Conservation (phyloP, 2,888 invertebrate genomes). For the Encarsia formosa region DNA sequence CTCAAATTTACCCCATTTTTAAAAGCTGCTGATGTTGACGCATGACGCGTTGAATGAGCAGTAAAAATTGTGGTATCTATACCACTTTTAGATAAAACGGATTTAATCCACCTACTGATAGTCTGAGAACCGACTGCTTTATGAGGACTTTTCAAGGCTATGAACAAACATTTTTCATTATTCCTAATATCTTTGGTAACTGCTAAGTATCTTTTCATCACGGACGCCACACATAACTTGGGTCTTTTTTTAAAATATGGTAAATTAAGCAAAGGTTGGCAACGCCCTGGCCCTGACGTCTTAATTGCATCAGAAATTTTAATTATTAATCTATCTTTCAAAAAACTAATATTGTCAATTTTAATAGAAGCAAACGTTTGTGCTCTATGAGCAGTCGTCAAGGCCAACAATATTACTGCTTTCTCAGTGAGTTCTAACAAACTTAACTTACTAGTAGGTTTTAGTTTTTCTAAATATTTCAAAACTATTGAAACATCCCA, state of each 20-base stretch:
- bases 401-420: slow-evolving; percentile 19
- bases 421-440: slow-evolving; percentile 18
- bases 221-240: slow-evolving; percentile 13
- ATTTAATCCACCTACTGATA: slow-evolving; percentile 22
- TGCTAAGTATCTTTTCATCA: slow-evolving; percentile 9
- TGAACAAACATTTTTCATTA: slow-evolving; percentile 3
- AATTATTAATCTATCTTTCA: slow-evolving; percentile 11
- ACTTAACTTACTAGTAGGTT: slow-evolving; percentile 13
- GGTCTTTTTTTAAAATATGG: slow-evolving; percentile 8
- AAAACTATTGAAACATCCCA: slow-evolving; percentile 24
- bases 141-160: slow-evolving; percentile 12
- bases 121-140: slow-evolving; percentile 13
- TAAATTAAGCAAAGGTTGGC: slow-evolving; percentile 10
- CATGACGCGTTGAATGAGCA: slow-evolving; percentile 26
- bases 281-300: slow-evolving; percentile 20
- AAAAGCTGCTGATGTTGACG: slow-evolving; percentile 16
- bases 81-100: slow-evolving; percentile 10
- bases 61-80: slow-evolving; percentile 21
- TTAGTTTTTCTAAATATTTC: slow-evolving; percentile 7
- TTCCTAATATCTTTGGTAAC: slow-evolving; percentile 10
- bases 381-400: slow-evolving; percentile 21
- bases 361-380: slow-evolving; percentile 26
- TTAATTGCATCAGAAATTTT: slow-evolving; percentile 25
- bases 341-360: slow-evolving; percentile 14
- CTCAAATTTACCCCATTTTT: slow-evolving; percentile 4